Evolutionary conservation across 1,140 invertebrate species (phyloP), one percentile per base, ranked within the genome.

Genomic region (Drosophila pectinifera): DNA sequence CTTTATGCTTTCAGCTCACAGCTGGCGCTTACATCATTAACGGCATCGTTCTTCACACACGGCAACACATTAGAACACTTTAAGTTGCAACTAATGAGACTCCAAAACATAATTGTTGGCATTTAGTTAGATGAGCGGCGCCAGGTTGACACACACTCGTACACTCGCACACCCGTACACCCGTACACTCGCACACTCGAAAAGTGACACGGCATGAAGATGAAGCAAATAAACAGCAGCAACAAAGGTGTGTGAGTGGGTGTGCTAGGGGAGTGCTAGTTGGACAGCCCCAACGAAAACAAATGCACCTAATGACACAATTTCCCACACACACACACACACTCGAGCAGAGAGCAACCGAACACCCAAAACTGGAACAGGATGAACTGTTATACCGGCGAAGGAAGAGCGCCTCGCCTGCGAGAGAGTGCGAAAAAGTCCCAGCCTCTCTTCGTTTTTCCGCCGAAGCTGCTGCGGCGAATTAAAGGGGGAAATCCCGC

Each of bases 271-370:
- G 31, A 26, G 31, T 39, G 63, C 58, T 42, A 45, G 58, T 42
- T 55, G 68, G 68, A 56, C 62, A 85, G 82, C 73, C 73, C 80
- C 74, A 85, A 89, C 68, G 77, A 89, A 89, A 89, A 89, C 84
- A 89, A 89, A 89, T 89, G 84, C 84, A 89, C 84, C 84, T 89
- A 89, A 89, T 89, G 84, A 89, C 84, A 89, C 84, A 89, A 89
- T 89, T 86, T 89, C 51, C 73, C 67, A 68, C 63, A 76, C 65
- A 46, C 55, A 65, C 51, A 58, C 42, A 57, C 43, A 51, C 41
- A 61, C 48, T 38, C 64, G 8, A 2, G 10, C 28, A 31, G 28
- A 31, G 28, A 31, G 28, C 28, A 11, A 3, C 28, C 28, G 28
- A 31, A 39, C 18, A 75, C 34, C 14, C 49, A 53, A 64, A 81